Evolutionary conservation across 2,888 invertebrate species (phyloP).

Genomic region (Metopia argyrocephala): DNA sequence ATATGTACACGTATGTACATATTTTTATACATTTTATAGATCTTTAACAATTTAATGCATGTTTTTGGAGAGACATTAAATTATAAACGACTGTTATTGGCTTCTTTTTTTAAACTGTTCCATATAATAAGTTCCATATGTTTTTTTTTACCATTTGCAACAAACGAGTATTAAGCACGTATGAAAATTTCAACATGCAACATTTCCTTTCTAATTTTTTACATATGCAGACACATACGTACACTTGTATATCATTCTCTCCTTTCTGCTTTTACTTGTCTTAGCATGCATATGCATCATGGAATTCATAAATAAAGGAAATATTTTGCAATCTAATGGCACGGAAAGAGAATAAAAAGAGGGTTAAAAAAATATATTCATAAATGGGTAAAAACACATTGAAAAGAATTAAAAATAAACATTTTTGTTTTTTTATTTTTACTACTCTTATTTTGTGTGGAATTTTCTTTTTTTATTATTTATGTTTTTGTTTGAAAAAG

Average conservation of each 20-base stretch:
- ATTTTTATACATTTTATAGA: not conserved
- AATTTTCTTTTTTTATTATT: slow-evolving; percentile 22
- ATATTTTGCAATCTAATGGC: slow-evolving; percentile 23
- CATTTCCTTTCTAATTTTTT: slow-evolving; percentile 31
- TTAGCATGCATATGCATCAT: not conserved
- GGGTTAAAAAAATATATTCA: not conserved
- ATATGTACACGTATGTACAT: not conserved
- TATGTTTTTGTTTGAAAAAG: slow-evolving; percentile 3
- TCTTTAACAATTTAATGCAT: not conserved
- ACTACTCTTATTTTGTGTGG: slow-evolving; percentile 3
- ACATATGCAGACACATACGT: not conserved
- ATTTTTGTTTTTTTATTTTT: slow-evolving; percentile 16
- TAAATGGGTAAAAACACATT: not conserved
- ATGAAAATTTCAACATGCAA: slow-evolving; percentile 36
- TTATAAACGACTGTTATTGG: slow-evolving; percentile 8
- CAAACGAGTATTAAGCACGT: slow-evolving; percentile 31
- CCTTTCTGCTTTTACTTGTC: not conserved
- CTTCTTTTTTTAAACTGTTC: slow-evolving; percentile 13
- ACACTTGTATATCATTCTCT: not conserved
- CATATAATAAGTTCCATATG: slow-evolving; percentile 12
- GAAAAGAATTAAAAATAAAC: slow-evolving; percentile 2
- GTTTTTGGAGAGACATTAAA: not conserved
- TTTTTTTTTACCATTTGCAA: not conserved
- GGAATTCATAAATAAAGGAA: slow-evolving; percentile 1
- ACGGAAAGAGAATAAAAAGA: not conserved